phyloP scores from a whole-genome alignment of 1,140 invertebrate species.

The Muscidifurax raptorellus region DNA sequence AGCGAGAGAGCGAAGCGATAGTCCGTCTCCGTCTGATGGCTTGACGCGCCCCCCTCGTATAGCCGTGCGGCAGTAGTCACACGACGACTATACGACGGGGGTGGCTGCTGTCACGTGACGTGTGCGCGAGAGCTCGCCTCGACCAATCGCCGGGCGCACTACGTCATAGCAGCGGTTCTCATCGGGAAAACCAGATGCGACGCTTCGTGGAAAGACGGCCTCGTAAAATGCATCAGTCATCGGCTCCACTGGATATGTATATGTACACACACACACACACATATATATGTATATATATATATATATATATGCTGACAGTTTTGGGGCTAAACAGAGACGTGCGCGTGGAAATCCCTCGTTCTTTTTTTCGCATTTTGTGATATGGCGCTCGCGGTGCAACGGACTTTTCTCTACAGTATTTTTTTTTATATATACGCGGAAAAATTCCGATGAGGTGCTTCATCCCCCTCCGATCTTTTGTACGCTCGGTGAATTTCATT shows the following conservation, averaged over 20 bases:
- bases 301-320: not conserved
- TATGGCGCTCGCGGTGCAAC: not conserved
- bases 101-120: slow-evolving; percentile 44
- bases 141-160: slow-evolving; percentile 36
- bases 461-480: not conserved
- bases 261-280: too few species aligned
- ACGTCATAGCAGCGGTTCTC: slow-evolving; percentile 37
- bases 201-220: not conserved
- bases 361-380: slow-evolving; percentile 2
- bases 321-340: not conserved
- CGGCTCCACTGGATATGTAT: not conserved
- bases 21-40: slow-evolving; percentile 9
- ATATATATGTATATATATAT: not conserved
- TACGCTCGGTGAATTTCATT: slow-evolving; percentile 32
- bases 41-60: not conserved
- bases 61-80: slow-evolving; percentile 13
- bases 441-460: slow-evolving; percentile 30
- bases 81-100: slow-evolving; percentile 20
- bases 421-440: not conserved
- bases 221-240: slow-evolving; percentile 42
- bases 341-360: not conserved
- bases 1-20: not conserved
- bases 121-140: not conserved
- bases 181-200: not conserved
- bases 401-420: slow-evolving; percentile 20